These are phyloP conservation scores for Notiomystis cincta DNA, from an alignment of 2,113 vertebrate species.

Conservation along the genomic window DNA sequence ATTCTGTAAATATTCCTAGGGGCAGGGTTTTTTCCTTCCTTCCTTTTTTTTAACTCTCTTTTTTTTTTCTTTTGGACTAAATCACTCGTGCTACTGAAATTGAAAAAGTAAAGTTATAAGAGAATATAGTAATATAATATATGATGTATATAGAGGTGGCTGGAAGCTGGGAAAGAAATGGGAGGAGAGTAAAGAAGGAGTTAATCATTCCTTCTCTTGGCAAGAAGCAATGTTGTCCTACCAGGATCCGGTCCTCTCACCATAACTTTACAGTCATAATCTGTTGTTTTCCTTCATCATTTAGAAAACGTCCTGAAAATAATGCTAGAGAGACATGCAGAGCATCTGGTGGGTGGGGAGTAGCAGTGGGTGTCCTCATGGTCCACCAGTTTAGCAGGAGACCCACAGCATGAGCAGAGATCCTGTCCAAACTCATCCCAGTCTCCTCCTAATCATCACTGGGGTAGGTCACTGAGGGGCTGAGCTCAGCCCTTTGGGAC, in stretches of 20 bases:
- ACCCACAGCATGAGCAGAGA: neutral
- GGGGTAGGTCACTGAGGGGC: neutral
- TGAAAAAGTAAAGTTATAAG: conserved; percentile 42
- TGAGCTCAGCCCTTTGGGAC: neutral
- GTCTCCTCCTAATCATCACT: neutral
- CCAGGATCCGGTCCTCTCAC: neutral
- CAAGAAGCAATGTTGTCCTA: conserved; percentile 18
- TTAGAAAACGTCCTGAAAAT: conserved; percentile 45
- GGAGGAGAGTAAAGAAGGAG: neutral
- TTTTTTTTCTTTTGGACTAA: neutral
- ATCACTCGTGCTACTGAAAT: conserved; percentile 18
- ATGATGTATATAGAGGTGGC: conserved; percentile 32
- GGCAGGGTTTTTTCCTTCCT: neutral
- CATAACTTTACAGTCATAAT: conserved; percentile 35
- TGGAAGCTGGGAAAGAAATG: neutral
- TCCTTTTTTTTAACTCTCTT: rapidly evolving
- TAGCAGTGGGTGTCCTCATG: neutral
- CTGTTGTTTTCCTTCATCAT: conserved; percentile 49
- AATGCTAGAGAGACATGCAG: neutral
- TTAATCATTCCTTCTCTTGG: conserved; percentile 20
- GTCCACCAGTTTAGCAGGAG: neutral
- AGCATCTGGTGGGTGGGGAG: conserved; percentile 36
- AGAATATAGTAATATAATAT: conserved; percentile 68
- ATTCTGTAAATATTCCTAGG: conserved; percentile 15
- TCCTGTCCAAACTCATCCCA: neutral